These are phyloP conservation scores for Blastobasis lacticolella DNA, from an alignment of 2,888 invertebrate genomes.

Conservation along the genomic window DNA sequence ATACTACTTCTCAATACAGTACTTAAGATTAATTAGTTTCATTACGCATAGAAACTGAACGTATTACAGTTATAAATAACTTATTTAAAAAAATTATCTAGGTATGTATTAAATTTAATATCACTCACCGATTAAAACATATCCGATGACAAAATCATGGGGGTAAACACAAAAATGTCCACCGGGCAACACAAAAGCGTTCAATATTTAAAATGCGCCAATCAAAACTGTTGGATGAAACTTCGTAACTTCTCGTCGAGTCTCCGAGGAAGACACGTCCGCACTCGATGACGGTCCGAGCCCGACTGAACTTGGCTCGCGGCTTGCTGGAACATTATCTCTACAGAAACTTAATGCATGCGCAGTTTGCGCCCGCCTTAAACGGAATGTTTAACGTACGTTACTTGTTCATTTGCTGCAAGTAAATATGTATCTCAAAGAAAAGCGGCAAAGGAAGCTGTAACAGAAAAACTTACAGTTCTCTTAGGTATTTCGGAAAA, in stretches of 20 bases:
- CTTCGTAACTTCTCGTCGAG: slow-evolving; percentile 23
- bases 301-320: slow-evolving; percentile 37
- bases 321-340: slow-evolving; percentile 36
- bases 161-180: slow-evolving; percentile 1
- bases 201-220: background rate
- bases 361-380: slow-evolving; percentile 28
- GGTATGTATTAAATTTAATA: too few species aligned
- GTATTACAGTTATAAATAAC: too few species aligned
- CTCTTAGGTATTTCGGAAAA: background rate
- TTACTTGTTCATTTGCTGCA: slow-evolving; percentile 13
- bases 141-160: too few species aligned
- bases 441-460: background rate
- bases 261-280: slow-evolving; percentile 23
- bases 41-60: too few species aligned
- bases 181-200: background rate
- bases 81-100: too few species aligned
- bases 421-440: background rate
- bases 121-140: background rate
- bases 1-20: too few species aligned
- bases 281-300: slow-evolving; percentile 26
- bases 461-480: background rate
- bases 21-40: too few species aligned
- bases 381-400: slow-evolving; percentile 18
- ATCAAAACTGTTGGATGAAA: slow-evolving; percentile 16
- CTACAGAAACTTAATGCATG: slow-evolving; percentile 44